Conservation (phyloP, 2,113 vertebrate genomes). For the Spilogale gracilis region DNA sequence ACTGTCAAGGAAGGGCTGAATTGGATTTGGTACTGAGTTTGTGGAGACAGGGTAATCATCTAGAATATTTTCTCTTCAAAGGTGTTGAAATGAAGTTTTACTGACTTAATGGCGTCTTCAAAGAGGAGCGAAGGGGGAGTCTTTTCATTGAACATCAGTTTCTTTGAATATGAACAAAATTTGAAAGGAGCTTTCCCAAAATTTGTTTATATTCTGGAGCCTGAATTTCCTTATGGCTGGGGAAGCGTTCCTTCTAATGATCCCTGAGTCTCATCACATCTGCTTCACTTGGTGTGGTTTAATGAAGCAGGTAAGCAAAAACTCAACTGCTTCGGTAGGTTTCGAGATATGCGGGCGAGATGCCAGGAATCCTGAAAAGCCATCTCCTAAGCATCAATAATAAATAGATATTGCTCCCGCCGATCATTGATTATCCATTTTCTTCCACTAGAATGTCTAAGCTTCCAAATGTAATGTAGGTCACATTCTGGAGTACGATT, state of each 20-base stretch:
- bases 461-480: not conserved
- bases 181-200: conserved; percentile 24
- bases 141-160: not conserved
- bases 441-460: not conserved
- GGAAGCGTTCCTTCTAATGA: not conserved
- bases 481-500: not conserved
- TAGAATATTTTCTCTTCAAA: conserved; percentile 16
- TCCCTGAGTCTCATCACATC: not conserved
- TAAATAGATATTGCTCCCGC: not conserved
- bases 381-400: not conserved
- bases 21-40: not conserved
- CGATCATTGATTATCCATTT: not conserved
- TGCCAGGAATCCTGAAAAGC: not conserved
- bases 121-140: not conserved
- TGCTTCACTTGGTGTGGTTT: not conserved
- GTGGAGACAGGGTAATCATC: not conserved
- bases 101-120: not conserved
- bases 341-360: not conserved
- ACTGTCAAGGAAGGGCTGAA: not conserved
- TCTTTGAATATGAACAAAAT: not conserved
- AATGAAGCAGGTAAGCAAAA: conserved; percentile 38
- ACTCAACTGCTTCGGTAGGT: not conserved
- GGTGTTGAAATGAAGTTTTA: not conserved
- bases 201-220: not conserved
- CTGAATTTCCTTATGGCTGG: not conserved